phyloP scores from a whole-genome alignment of 2,113 vertebrate genomes.

The Zosterops hypoxanthus region DNA sequence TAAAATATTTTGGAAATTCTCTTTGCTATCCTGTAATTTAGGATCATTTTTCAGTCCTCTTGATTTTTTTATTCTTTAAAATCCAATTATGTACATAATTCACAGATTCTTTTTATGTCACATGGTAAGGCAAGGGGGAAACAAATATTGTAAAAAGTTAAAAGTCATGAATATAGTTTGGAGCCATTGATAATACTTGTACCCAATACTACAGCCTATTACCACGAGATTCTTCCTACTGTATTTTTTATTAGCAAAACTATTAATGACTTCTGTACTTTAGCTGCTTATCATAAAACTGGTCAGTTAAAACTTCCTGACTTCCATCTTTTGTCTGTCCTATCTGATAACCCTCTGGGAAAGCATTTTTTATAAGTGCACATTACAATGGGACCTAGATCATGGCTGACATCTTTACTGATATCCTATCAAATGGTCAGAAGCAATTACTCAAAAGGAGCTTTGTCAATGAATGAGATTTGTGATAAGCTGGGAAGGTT shows the following conservation, averaged over 20 bases:
- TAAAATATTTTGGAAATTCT: background rate
- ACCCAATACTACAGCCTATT: background rate
- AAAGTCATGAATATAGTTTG: background rate
- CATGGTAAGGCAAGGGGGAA: background rate
- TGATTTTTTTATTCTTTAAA: background rate
- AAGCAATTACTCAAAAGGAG: background rate
- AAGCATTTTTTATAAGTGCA: background rate
- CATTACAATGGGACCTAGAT: background rate
- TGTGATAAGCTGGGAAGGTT: background rate
- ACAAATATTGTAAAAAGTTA: background rate
- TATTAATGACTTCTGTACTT: background rate
- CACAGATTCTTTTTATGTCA: background rate
- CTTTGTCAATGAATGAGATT: background rate
- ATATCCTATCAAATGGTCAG: background rate
- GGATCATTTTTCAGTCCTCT: background rate
- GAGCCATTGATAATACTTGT: background rate
- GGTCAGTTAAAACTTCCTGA: background rate
- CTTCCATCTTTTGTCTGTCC: background rate
- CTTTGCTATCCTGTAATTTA: background rate
- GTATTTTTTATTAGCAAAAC: background rate
- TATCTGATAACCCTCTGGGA: background rate
- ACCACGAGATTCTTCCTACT: background rate
- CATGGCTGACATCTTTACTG: background rate
- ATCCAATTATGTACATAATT: background rate
- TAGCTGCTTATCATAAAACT: background rate